phyloP scores from a whole-genome alignment of 2,797 vertebrate species.

The Acridotheres tristis region DNA sequence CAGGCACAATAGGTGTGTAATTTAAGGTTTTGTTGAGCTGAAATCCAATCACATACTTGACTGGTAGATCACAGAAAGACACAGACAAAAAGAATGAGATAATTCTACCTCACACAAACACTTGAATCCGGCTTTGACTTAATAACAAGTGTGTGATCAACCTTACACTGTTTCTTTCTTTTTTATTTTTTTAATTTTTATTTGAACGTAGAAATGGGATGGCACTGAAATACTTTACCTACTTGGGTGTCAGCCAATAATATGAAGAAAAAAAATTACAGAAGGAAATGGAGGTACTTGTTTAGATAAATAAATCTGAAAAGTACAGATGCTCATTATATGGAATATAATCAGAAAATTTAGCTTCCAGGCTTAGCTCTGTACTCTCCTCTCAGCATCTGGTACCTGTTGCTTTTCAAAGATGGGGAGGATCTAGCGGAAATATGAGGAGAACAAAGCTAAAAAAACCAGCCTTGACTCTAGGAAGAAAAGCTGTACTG shows the following conservation, averaged over 20 bases:
- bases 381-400: neutral
- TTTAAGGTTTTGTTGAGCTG: constrained; percentile 99
- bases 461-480: neutral
- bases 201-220: constrained; percentile 27
- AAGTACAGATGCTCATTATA: neutral
- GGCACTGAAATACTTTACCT: neutral
- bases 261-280: neutral
- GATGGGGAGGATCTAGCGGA: neutral
- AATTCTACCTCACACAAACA: constrained; percentile 89
- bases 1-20: constrained; percentile 98
- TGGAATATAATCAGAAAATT: constrained; percentile 3
- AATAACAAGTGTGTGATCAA: constrained; percentile 77
- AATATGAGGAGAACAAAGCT: neutral
- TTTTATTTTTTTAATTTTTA: neutral
- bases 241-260: constrained; percentile 27
- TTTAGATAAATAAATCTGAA: neutral
- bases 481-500: neutral
- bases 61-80: constrained; percentile 95
- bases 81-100: constrained; percentile 85
- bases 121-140: constrained; percentile 78
- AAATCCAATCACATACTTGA: constrained; percentile 99
- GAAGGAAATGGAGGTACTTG: neutral
- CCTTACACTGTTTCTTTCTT: constrained; percentile 59
- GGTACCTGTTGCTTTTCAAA: neutral
- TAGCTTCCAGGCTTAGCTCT: neutral